Evolutionary conservation across 2,888 invertebrate genomes (phyloP), one percentile per base, ranked within the genome.

Genomic region (Papilio gigon): DNA sequence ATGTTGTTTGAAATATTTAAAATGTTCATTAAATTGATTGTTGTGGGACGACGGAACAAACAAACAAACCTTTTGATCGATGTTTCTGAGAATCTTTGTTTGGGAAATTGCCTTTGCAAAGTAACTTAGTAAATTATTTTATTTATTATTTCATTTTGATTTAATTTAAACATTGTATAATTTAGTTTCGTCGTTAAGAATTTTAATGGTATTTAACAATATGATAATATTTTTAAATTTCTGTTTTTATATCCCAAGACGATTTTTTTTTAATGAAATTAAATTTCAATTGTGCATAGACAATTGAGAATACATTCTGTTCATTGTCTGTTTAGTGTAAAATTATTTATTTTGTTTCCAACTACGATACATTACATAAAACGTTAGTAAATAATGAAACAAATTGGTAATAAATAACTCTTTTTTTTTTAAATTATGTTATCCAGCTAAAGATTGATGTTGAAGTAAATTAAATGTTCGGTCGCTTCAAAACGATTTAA

Each of bases 1-100:
- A 40, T 67, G 37, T 65, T 65, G 64, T 56, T 8, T 40, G 33
- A 64, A 65, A 62, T 65, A 56, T 65, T 65, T 35, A 14, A 40
- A 50, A 53, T 25, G 25, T 37, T 60, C 60, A 40, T 61, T 42
- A 61, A 60, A 50, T 27, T 25, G n/a, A 42, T 65, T 53, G 60
- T 69, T 69, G 53, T 60, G 50, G 17, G 53, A 50, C 33, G 30
- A 3, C 20, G 53, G 53, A 17, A n/a, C n/a, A n/a, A n/a, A n/a
- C n/a, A n/a, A n/a, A n/a, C n/a, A 53, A 65, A 35, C 12, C 30
- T 40, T 9, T 53, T 27, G 53, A 35, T 50, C 17, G 27, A 37
- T 12, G 14, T 37, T 9, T 12, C 37, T 9, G 1, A n/a, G 5
- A 27, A 27, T 6, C 27, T 27, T n/a, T 53, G 14, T 1, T 27